Evolutionary conservation across 2,113 vertebrate genomes (phyloP), one percentile per base, ranked within the genome.

Genomic region (Callaeas wilsoni): DNA sequence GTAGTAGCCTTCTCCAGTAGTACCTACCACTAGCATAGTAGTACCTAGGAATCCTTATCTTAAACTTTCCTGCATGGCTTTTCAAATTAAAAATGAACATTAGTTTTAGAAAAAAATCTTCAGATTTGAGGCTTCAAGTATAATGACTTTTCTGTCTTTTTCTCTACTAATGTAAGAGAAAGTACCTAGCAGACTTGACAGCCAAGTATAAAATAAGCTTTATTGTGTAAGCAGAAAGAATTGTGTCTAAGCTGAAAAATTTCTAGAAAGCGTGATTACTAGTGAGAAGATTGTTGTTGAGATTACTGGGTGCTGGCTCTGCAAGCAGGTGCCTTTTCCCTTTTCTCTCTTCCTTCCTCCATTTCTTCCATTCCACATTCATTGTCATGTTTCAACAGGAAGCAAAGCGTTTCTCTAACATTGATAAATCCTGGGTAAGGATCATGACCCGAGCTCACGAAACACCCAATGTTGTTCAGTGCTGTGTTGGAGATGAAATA

Each of bases 381-480:
- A 6, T 55, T 2, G 1, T 32, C 5, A 20, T 90, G 7, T 95
- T 90, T 93, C 59, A 65, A 93, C 56, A 99, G 99, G 99, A 99
- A 97, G 99, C 99, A 39, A 99, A 99, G 70, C 98, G 99, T 79
- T 99, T 99, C 96, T 99, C 99, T 44, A 99, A 99, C 91, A 99
- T 99, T 37, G 99, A 99, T 97, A 99, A 99, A 94, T 99, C 99
- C 8, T 99, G 99, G 99, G 99, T 99, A 89, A 99, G 98, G 98
- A 99, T 99, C 79, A 99, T 99, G 99, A 98, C 98, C 16, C 98
- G 98, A 76, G 99, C 99, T 18, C 99, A 98, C 19, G 99, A 99
- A 95, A 99, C 97, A 97, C 98, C 99, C 33, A 99, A 97, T n/a
- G 99, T 99, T 44, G 97, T 99, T 50, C 99, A 99, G 90, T 99